Percentiles rank a stretch among this genome's conserved stretches.
These are phyloP conservation scores for Trichonephila inaurata DNA, from an alignment of 1,140 invertebrate species.

Conservation along the genomic window DNA sequence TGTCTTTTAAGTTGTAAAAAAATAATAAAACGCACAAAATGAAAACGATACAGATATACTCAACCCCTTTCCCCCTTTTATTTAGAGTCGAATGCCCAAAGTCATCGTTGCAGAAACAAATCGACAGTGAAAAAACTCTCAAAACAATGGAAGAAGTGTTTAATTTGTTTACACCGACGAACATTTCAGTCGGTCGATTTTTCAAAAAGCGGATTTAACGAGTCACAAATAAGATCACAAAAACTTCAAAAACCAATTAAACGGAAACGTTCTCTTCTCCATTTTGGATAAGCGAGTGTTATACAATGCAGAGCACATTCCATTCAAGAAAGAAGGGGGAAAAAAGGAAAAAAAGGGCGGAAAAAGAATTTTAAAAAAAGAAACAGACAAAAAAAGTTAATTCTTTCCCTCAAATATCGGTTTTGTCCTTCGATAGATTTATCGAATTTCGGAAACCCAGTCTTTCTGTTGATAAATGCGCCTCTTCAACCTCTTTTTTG, in stretches of 20 bases:
- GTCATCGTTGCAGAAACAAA: neutral
- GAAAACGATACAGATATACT: neutral
- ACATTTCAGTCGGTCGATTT: constrained; percentile 46
- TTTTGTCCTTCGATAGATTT: constrained; percentile 72
- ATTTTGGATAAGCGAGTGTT: neutral
- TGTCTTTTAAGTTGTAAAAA: neutral
- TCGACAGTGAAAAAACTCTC: neutral
- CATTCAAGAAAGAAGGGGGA: neutral
- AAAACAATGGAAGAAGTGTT: constrained; percentile 13
- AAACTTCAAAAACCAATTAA: constrained; percentile 72
- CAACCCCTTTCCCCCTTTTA: neutral
- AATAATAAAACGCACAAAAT: neutral
- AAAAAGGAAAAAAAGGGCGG: neutral
- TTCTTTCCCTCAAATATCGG: constrained; percentile 71
- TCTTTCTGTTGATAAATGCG: constrained; percentile 69
- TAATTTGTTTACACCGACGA: constrained; percentile 65
- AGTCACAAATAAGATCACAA: constrained; percentile 51
- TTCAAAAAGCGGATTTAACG: constrained; percentile 46
- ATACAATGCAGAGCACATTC: constrained; percentile 17
- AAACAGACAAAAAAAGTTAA: constrained; percentile 54
- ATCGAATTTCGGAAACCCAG: constrained; percentile 67
- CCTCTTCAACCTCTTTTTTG: constrained; percentile 43
- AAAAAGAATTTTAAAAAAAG: constrained; percentile 39
- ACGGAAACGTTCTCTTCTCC: constrained; percentile 16
- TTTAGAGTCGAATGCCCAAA: neutral